These are phyloP conservation scores for Hyposmocoma kahamanoa DNA, from an alignment of 1,140 invertebrate species.

Conservation along the genomic window DNA sequence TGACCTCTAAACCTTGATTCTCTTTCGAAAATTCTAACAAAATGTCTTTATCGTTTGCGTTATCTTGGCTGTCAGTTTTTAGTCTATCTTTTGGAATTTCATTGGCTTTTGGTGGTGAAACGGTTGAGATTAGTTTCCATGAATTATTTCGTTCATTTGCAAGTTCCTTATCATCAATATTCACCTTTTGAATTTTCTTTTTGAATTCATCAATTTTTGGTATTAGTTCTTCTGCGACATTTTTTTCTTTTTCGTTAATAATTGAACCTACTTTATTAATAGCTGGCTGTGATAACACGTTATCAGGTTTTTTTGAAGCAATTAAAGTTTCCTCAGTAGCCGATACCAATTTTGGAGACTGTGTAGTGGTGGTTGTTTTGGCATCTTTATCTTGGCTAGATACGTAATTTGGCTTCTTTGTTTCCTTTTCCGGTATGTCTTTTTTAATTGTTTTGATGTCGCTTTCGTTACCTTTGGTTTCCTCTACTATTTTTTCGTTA, in stretches of 20 bases:
- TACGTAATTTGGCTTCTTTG: no score
- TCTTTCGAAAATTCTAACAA: slow-evolving; percentile 74
- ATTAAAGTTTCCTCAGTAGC: no score
- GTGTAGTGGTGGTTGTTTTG: no score
- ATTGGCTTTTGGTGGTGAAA: slow-evolving; percentile 47
- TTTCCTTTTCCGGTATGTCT: no score
- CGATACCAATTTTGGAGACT: no score
- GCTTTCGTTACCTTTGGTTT: no score
- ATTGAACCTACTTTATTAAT: slow-evolving; percentile 12
- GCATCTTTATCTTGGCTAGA: no score
- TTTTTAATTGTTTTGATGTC: not conserved
- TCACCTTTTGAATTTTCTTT: slow-evolving; percentile 68
- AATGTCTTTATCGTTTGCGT: slow-evolving; percentile 46
- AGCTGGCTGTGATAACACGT: slow-evolving; percentile 3
- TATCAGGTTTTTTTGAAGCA: not conserved
- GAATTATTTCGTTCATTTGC: slow-evolving; percentile 52
- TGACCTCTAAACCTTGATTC: slow-evolving; percentile 83
- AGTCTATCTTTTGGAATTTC: slow-evolving; percentile 46
- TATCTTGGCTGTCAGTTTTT: slow-evolving; percentile 41
- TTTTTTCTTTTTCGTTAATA: slow-evolving; percentile 18
- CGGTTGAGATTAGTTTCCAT: slow-evolving; percentile 66
- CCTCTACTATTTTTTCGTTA: no score
- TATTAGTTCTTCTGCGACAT: slow-evolving; percentile 16
- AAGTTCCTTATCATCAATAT: slow-evolving; percentile 59
- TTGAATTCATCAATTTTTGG: slow-evolving; percentile 63